Evolutionary conservation across 1,140 invertebrate genomes (phyloP).

Genomic region (Drosophila nebulosa): DNA sequence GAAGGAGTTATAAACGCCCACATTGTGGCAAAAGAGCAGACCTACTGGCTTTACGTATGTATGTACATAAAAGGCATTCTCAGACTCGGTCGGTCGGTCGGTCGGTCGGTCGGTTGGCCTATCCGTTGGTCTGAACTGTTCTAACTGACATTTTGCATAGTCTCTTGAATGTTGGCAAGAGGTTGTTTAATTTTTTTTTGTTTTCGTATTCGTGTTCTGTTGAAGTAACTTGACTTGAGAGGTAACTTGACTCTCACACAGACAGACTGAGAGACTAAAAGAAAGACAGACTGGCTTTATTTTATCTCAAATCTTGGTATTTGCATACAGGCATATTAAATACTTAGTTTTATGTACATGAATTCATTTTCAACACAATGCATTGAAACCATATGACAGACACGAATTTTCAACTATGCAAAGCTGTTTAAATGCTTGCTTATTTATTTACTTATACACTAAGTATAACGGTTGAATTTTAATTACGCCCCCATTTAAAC

Average conservation of each 20-base stretch:
- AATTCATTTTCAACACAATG: background rate
- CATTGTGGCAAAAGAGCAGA: background rate
- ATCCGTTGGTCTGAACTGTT: background rate
- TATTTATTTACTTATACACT: background rate
- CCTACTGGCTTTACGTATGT: background rate
- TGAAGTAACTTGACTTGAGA: background rate
- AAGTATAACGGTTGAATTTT: background rate
- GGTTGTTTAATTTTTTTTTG: background rate
- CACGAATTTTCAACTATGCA: background rate
- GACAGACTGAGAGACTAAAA: background rate
- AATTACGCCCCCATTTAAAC: background rate
- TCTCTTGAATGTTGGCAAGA: conserved; percentile 15
- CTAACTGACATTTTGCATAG: conserved; percentile 24
- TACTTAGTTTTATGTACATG: background rate
- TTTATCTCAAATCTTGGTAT: background rate
- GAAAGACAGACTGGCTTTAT: background rate
- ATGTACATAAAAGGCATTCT: conserved; percentile 24
- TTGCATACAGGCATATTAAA: background rate
- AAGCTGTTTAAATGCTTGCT: background rate
- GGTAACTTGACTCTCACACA: background rate
- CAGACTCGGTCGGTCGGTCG: background rate
- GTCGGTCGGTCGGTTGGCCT: no score
- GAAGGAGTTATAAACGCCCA: background rate
- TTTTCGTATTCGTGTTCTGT: background rate
- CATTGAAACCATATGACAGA: background rate